Conservation (phyloP, 2,797 vertebrate genomes). For the Anguilla obscura region DNA sequence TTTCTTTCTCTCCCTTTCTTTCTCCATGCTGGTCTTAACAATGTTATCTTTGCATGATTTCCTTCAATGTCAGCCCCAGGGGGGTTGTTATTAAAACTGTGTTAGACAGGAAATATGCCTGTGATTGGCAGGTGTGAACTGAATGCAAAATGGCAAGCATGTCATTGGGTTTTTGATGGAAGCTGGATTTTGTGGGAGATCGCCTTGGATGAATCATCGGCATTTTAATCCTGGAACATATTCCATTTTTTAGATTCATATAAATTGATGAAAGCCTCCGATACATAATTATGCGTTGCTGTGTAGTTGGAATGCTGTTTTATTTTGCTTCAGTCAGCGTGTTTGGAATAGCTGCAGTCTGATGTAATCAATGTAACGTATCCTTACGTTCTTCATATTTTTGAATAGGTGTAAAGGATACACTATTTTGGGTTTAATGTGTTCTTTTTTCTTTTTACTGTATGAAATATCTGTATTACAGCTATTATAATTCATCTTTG, state of each 20-base stretch:
- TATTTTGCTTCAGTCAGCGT: background rate
- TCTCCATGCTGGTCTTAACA: background rate
- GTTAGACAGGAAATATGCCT: slow-evolving; percentile 42
- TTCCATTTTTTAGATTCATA: background rate
- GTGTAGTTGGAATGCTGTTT: background rate
- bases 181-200: slow-evolving; percentile 27
- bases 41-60: slow-evolving; percentile 1
- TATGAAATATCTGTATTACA: background rate
- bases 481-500: background rate
- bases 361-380: background rate
- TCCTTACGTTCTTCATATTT: background rate
- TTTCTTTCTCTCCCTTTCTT: background rate
- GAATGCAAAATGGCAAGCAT: slow-evolving; percentile 75
- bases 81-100: slow-evolving; percentile 46
- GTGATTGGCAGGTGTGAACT: slow-evolving; percentile 64
- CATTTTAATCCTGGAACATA: background rate
- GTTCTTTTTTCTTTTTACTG: background rate
- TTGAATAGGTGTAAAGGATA: background rate
- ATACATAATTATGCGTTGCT: background rate
- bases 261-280: background rate
- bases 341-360: background rate
- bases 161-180: slow-evolving; percentile 69
- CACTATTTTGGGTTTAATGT: background rate
- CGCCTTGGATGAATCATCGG: background rate
- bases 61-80: slow-evolving; percentile 25